Evolutionary conservation across 37 sponge, comb jelly and placozoan genomes (phyloP).

Genomic region (Spongia lamella): DNA sequence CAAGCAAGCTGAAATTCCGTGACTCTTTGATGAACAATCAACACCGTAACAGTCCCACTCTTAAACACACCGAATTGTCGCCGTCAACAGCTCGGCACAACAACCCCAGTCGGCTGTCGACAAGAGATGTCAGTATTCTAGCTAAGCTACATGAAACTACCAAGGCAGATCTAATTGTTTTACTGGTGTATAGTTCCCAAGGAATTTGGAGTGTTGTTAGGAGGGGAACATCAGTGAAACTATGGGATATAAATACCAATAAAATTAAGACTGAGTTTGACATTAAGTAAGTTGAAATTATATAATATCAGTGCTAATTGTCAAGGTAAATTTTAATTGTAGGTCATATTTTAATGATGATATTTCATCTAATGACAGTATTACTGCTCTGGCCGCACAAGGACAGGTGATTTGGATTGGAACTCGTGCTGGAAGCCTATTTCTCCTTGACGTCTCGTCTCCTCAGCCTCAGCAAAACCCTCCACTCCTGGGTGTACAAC

Average conservation of each 20-base stretch:
- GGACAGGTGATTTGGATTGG: constrained; percentile 77
- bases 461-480: constrained; percentile 19
- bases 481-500: constrained; percentile 49
- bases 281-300: constrained; percentile 62
- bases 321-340: too few species aligned
- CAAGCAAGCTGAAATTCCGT: constrained; percentile 37
- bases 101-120: too few species aligned
- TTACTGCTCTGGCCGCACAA: constrained; percentile 66
- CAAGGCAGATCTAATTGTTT: constrained; percentile 59
- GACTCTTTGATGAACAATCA: background rate
- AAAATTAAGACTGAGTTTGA: constrained; percentile 35
- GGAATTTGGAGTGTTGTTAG: constrained; percentile 81
- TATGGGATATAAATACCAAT: constrained; percentile 66
- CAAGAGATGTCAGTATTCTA: too few species aligned
- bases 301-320: background rate
- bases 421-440: constrained; percentile 57
- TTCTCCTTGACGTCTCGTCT: constrained; percentile 60
- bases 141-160: too few species aligned
- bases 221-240: constrained; percentile 54
- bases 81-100: too few species aligned
- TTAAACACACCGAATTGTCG: background rate
- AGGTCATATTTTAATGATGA: background rate
- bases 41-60: too few species aligned
- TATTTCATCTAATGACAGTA: constrained; percentile 12
- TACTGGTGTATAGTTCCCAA: constrained; percentile 28